Evolutionary conservation across 2,888 invertebrate genomes (phyloP).

Genomic region (Drosophila putrida): DNA sequence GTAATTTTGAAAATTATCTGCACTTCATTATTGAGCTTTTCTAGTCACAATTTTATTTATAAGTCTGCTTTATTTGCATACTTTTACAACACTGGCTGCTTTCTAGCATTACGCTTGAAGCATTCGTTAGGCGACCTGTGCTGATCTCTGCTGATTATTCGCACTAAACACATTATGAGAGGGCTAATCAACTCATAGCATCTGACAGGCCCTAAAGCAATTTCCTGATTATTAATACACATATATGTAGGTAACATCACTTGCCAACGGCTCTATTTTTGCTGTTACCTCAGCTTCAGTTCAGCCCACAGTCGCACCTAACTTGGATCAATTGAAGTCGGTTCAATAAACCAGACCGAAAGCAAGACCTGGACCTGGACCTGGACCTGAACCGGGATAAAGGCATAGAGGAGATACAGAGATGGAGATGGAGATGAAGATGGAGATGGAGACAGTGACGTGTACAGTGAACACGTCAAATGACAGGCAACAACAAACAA

Average conservation of each 20-base stretch:
- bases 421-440: slow-evolving; percentile 15
- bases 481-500: slow-evolving; percentile 81
- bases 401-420: not conserved
- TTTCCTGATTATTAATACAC: slow-evolving; percentile 70
- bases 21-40: not conserved
- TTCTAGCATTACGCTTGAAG: not conserved
- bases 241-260: slow-evolving; percentile 67
- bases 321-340: slow-evolving; percentile 56
- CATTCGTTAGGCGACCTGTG: slow-evolving; percentile 10
- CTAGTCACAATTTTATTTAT: not conserved
- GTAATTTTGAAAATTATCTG: no score
- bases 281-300: slow-evolving; percentile 18
- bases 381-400: not conserved
- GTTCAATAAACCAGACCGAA: slow-evolving; percentile 77
- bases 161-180: slow-evolving; percentile 61
- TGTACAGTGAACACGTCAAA: slow-evolving; percentile 63
- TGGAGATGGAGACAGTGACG: slow-evolving; percentile 32
- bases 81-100: not conserved
- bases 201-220: slow-evolving; percentile 74
- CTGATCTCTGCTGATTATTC: slow-evolving; percentile 47
- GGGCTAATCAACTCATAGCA: slow-evolving; percentile 71
- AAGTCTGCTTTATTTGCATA: not conserved
- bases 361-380: slow-evolving; percentile 7
- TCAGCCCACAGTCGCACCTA: slow-evolving; percentile 63
- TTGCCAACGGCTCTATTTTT: slow-evolving; percentile 51